These are phyloP conservation scores for Eciton burchellii DNA, from an alignment of 1,140 invertebrate species.

Conservation along the genomic window DNA sequence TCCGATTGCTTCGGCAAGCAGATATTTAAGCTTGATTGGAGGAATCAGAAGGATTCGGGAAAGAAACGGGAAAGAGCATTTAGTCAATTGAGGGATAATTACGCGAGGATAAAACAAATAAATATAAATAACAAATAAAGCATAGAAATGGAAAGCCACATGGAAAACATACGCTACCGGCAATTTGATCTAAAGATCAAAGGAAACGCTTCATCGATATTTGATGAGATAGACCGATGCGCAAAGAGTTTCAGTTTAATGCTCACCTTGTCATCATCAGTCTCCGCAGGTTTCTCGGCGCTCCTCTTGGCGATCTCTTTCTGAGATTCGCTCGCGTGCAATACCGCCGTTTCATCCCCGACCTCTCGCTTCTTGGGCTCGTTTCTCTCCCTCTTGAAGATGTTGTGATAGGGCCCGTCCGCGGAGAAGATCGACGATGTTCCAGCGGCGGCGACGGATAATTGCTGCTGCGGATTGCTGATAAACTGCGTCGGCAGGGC, in stretches of 20 bases:
- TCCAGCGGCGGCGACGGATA: not conserved
- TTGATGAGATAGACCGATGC: not conserved
- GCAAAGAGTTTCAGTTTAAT: not conserved
- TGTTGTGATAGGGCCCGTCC: conserved; percentile 72
- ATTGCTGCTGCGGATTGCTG: conserved; percentile 44
- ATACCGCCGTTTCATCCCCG: conserved; percentile 1
- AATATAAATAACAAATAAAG: not conserved
- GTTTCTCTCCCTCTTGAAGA: conserved; percentile 75
- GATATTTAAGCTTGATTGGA: not conserved
- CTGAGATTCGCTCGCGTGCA: conserved; percentile 5
- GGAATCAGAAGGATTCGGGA: too few relatives aligned
- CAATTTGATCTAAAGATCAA: too few relatives aligned
- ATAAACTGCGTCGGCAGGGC: conserved; percentile 64
- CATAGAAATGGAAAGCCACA: too few relatives aligned
- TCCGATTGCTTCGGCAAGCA: not conserved
- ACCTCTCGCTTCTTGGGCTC: conserved; percentile 59
- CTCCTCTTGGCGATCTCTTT: conserved; percentile 65
- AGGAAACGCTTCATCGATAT: not conserved
- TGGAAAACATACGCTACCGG: too few relatives aligned
- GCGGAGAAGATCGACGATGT: conserved; percentile 32
- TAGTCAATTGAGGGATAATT: not conserved
- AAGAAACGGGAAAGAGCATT: not conserved
- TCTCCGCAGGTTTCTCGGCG: not conserved
- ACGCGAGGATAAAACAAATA: not conserved
- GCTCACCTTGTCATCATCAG: conserved; percentile 56